Percentiles rank a stretch among this genome's conserved stretches.
These are phyloP conservation scores for Gymnocypris eckloni DNA, from an alignment of 2,797 vertebrate species.

Conservation along the genomic window DNA sequence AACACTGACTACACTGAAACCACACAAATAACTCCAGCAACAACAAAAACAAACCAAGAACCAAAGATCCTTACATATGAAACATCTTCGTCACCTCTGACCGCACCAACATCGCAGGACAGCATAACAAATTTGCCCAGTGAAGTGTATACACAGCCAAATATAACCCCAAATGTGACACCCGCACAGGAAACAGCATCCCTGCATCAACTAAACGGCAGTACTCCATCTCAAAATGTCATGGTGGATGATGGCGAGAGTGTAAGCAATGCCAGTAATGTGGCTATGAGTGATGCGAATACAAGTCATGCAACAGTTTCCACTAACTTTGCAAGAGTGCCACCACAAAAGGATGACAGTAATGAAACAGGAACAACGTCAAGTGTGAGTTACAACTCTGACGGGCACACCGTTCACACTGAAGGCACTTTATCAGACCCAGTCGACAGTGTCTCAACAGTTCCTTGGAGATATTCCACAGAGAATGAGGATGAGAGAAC, in stretches of 20 bases:
- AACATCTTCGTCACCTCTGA: background rate
- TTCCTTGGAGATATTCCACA: background rate
- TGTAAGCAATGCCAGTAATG: background rate
- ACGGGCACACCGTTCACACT: background rate
- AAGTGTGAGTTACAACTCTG: background rate
- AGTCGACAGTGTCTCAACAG: slow-evolving; percentile 6
- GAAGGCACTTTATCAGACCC: background rate
- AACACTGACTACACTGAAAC: background rate
- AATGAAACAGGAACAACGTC: slow-evolving; percentile 36
- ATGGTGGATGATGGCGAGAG: background rate
- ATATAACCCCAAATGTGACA: background rate
- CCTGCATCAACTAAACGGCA: background rate
- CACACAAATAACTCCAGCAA: background rate
- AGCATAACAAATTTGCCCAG: background rate
- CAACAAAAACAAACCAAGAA: slow-evolving; percentile 7
- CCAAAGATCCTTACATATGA: background rate
- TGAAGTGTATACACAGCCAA: background rate
- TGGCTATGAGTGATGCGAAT: background rate
- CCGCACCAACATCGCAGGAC: background rate
- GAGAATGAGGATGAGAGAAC: background rate
- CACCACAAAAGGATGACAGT: background rate
- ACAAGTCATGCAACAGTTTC: background rate
- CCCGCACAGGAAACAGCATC: background rate
- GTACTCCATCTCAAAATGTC: background rate
- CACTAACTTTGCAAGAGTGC: background rate